These are phyloP conservation scores for Lasioglossum calceatum DNA, from an alignment of 2,888 invertebrate genomes.

Conservation along the genomic window DNA sequence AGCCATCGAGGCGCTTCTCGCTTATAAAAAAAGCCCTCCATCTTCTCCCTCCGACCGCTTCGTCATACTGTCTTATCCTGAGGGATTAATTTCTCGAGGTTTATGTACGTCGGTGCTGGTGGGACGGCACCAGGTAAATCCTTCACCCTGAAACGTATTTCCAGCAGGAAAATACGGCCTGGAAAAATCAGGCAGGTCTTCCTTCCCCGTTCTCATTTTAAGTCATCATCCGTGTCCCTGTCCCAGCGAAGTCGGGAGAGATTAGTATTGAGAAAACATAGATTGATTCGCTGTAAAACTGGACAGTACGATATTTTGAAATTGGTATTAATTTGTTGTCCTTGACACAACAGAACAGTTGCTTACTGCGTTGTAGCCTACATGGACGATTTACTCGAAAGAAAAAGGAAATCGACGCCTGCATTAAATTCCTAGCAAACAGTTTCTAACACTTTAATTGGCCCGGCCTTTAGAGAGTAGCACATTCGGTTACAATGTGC, in stretches of 20 bases:
- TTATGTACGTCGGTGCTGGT: constrained; percentile 68
- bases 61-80: constrained; percentile 75
- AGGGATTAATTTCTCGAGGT: constrained; percentile 78
- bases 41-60: constrained; percentile 63
- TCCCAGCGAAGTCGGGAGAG: constrained; percentile 28
- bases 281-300: background rate
- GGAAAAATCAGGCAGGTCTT: constrained; percentile 60
- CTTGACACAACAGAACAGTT: background rate
- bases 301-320: background rate
- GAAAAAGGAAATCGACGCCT: background rate
- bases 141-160: constrained; percentile 62
- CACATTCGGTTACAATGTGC: constrained; percentile 2
- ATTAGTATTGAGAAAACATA: constrained; percentile 39
- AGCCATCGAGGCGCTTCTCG: constrained; percentile 73
- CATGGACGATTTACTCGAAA: background rate
- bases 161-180: constrained; percentile 69
- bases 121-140: constrained; percentile 68
- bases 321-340: background rate
- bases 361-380: background rate
- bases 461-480: background rate
- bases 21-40: constrained; percentile 67
- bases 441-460: background rate
- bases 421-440: background rate
- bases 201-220: constrained; percentile 44
- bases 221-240: constrained; percentile 50